These are phyloP conservation scores for Rachycentron canadum DNA, from an alignment of 2,797 vertebrate species.

Conservation along the genomic window DNA sequence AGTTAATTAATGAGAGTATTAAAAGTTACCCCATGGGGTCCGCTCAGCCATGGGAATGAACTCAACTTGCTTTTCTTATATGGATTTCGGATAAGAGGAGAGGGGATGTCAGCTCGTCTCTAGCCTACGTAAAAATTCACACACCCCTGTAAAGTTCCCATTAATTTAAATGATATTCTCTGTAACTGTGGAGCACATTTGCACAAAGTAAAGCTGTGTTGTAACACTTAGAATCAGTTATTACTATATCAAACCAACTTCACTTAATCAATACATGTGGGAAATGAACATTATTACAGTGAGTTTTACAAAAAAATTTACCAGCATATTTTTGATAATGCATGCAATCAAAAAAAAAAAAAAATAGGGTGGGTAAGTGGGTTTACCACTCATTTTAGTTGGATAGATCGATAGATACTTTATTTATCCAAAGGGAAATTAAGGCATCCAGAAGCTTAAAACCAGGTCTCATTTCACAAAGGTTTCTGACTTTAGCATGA, in stretches of 20 bases:
- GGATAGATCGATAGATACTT: too few relatives aligned
- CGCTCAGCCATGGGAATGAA: constrained; percentile 54
- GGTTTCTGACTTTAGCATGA: too few relatives aligned
- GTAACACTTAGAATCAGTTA: neutral
- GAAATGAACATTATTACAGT: neutral
- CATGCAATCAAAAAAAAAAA: too few relatives aligned
- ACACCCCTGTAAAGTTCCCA: constrained; percentile 2
- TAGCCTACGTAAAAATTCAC: constrained; percentile 1
- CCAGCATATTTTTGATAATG: too few relatives aligned
- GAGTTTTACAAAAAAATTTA: too few relatives aligned
- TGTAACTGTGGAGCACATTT: neutral
- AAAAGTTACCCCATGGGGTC: constrained; percentile 68
- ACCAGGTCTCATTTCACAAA: neutral
- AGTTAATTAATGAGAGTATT: constrained; percentile 79
- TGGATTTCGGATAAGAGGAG: constrained; percentile 38
- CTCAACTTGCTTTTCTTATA: constrained; percentile 52
- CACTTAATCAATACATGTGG: neutral
- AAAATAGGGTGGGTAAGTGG: too few relatives aligned
- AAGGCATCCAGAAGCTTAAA: neutral
- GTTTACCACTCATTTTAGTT: too few relatives aligned
- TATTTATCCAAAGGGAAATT: too few relatives aligned
- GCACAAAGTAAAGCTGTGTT: neutral
- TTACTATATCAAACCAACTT: neutral
- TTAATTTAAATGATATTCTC: neutral
- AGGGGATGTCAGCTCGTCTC: constrained; percentile 31